Evolutionary conservation across 2,113 vertebrate species (phyloP), one percentile per base, ranked within the genome.

Genomic region (Lonchura striata): DNA sequence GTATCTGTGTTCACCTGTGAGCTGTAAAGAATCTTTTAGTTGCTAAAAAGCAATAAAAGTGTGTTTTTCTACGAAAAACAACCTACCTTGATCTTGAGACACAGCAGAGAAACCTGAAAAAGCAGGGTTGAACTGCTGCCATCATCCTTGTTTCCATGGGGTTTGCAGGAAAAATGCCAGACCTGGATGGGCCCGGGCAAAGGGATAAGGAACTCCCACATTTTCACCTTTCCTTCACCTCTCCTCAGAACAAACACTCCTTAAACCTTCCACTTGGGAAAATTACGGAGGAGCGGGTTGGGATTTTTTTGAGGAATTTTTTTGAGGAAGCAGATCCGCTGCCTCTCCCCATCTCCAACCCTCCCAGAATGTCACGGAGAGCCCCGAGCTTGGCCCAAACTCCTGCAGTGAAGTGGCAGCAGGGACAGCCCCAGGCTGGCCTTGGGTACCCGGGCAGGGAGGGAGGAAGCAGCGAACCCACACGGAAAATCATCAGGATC

Each of bases 1-100:
- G 13, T 44, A 13, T 9, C 28, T 52, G 15, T 86, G 12, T 28
- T 61, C 14, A 19, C 3, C 69, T 33, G 46, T 31, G 44, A 84
- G 2, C 20, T 6, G 54, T 85, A 82, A 93, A 90, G 27, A 75
- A 15, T 57, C 52, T 78, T 85, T 65, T 7, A 15, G 21, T 39
- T 79, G 79, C 31, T 82, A 46, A 60, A 92, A 85, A 90, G 70
- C 70, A 96, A 92, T 95, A 94, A 95, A 95, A 41, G 4, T 49
- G 19, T 4, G 2, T 4, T 87, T 94, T 95, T 92, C 10, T 88
- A 90, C 14, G 65, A 10, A 69, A 54, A 87, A 57, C 10, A 33
- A 49, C 21, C 10, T 9, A 0, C 30, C 19, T 11, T 11, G 28
- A 54, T 2, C 9, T 22, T 12, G 1, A 66, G n/a, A 9, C 6